A percentile compares a stretch with the other conserved stretches of the same genome.
phyloP scores from a whole-genome alignment of 2,113 vertebrate species.

The Chaenocephalus aceratus region DNA sequence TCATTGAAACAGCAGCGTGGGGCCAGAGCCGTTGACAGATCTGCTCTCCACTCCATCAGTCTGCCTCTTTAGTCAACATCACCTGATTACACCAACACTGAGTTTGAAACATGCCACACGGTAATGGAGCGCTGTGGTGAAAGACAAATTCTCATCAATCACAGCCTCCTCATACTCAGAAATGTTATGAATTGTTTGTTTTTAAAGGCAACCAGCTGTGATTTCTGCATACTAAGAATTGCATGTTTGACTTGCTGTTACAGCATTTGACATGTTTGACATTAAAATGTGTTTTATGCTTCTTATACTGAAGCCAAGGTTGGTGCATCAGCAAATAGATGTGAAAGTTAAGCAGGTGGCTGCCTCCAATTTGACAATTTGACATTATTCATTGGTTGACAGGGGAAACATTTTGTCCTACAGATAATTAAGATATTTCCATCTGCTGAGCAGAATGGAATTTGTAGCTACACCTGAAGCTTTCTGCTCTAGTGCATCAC shows the following conservation, averaged over 20 bases:
- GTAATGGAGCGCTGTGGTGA: conserved; percentile 15
- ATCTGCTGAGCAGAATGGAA: not conserved
- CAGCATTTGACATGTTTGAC: not conserved
- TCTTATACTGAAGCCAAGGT: not conserved
- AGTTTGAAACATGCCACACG: conserved; percentile 10
- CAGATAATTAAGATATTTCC: not conserved
- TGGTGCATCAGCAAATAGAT: not conserved
- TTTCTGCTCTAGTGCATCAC: not conserved
- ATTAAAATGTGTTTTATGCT: not conserved
- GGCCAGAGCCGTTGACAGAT: conserved; percentile 32
- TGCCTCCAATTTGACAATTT: not conserved
- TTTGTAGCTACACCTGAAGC: not conserved
- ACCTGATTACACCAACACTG: conserved; percentile 34
- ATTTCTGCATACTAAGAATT: not conserved
- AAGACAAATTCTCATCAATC: conserved; percentile 29
- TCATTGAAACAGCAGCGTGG: conserved; percentile 27
- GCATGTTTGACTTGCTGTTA: not conserved
- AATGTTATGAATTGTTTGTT: not conserved
- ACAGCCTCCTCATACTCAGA: not conserved
- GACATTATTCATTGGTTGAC: not conserved
- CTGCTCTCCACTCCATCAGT: conserved; percentile 19
- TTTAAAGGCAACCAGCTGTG: not conserved
- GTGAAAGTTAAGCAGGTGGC: not conserved
- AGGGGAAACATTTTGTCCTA: too few species aligned
- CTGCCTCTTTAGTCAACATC: conserved; percentile 20